Conservation (phyloP, 30 jellyfish, hydroid and myxozoan genomes). For the Turritopsis rubra region DNA sequence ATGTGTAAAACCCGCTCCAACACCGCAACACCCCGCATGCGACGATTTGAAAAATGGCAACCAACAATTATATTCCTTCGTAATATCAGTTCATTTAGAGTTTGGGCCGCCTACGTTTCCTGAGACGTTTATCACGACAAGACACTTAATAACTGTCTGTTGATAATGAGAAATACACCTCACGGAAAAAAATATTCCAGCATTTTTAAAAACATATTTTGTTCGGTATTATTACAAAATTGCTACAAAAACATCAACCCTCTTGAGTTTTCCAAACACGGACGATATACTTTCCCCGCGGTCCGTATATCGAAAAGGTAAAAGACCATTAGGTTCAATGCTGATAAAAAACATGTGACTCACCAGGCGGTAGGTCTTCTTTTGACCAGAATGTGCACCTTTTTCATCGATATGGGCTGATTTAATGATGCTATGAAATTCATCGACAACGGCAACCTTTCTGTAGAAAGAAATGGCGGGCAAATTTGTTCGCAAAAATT, state of each 20-base stretch:
- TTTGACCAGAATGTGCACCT: conserved; percentile 78
- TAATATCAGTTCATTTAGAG: not conserved
- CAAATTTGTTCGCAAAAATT: not conserved
- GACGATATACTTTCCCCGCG: no score
- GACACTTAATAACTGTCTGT: not conserved
- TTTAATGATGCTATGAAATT: conserved; percentile 68
- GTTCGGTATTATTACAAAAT: no score
- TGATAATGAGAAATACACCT: not conserved
- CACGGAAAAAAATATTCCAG: not conserved
- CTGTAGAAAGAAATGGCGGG: conserved; percentile 23
- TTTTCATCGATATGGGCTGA: conserved; percentile 51
- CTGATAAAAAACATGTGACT: conserved; percentile 10
- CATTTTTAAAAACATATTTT: no score
- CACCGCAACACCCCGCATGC: not conserved
- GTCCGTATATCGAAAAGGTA: no score
- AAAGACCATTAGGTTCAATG: not conserved
- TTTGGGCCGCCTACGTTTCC: not conserved
- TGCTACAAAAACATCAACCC: no score
- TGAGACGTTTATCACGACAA: not conserved
- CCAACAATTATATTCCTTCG: not conserved
- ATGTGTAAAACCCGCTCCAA: no score
- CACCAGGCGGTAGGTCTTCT: conserved; percentile 69
- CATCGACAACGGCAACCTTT: conserved; percentile 77
- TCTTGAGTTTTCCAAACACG: no score
- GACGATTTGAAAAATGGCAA: not conserved